A percentile compares a stretch with the other conserved stretches of the same genome.
phyloP scores from a whole-genome alignment of 1,140 invertebrate genomes.

The Eueides isabella region DNA sequence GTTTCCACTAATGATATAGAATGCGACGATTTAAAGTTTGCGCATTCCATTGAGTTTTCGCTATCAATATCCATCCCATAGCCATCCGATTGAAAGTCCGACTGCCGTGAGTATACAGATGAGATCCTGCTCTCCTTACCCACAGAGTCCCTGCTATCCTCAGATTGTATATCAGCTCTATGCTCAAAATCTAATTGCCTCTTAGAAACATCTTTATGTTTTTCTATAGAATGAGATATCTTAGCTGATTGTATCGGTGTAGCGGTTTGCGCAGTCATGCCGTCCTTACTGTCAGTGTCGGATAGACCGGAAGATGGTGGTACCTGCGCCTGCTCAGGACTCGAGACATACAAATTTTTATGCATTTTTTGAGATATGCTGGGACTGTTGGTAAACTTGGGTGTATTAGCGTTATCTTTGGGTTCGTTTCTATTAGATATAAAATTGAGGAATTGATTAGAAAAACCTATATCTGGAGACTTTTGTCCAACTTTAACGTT shows the following conservation, averaged over 20 bases:
- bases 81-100: slow-evolving; percentile 74
- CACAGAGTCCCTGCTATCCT: slow-evolving; percentile 80
- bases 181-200: slow-evolving; percentile 79
- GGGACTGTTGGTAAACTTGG: slow-evolving; percentile 78
- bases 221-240: slow-evolving; percentile 68
- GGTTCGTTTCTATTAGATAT: slow-evolving; percentile 80
- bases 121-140: slow-evolving; percentile 80
- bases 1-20: slow-evolving; percentile 78
- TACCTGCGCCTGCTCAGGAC: slow-evolving; percentile 80
- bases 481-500: slow-evolving; percentile 67
- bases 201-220: slow-evolving; percentile 79
- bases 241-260: slow-evolving; percentile 74
- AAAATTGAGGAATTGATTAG: slow-evolving; percentile 78
- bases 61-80: slow-evolving; percentile 81
- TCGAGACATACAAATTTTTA: slow-evolving; percentile 81
- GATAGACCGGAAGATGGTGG: slow-evolving; percentile 74
- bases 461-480: slow-evolving; percentile 73
- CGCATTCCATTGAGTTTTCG: slow-evolving; percentile 81
- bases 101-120: slow-evolving; percentile 73
- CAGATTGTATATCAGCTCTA: slow-evolving; percentile 73
- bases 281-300: slow-evolving; percentile 76
- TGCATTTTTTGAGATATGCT: slow-evolving; percentile 82
- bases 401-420: slow-evolving; percentile 80
- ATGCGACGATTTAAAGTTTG: slow-evolving; percentile 74
- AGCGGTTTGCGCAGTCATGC: slow-evolving; percentile 69